Conservation (phyloP, 92 coral and sea anemone species). For the Heteractis magnifica region DNA sequence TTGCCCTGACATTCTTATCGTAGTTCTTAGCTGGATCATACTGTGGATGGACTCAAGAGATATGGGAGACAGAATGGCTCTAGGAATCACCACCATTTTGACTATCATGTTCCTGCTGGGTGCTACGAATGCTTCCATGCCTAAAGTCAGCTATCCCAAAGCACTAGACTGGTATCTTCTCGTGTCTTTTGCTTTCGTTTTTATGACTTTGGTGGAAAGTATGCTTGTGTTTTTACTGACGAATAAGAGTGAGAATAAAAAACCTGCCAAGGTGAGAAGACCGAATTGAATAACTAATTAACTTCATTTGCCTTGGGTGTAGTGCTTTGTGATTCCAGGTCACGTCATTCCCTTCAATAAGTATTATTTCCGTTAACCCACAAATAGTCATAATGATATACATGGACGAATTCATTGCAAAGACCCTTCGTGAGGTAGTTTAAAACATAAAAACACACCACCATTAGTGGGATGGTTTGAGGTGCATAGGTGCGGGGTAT, state of each 20-base stretch:
- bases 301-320: no score
- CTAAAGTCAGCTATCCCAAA: constrained; percentile 72
- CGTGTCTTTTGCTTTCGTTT: constrained; percentile 64
- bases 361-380: no score
- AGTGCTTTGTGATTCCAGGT: no score
- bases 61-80: constrained; percentile 65
- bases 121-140: constrained; percentile 58
- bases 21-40: constrained; percentile 64
- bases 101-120: constrained; percentile 76
- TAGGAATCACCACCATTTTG: constrained; percentile 69
- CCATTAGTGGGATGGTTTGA: no score
- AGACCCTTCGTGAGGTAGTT: no score
- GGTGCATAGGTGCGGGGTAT: no score
- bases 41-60: constrained; percentile 60
- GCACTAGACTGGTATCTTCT: constrained; percentile 71
- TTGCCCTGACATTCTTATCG: constrained; percentile 62
- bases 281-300: no score
- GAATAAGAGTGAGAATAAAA: background rate
- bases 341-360: no score
- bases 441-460: no score
- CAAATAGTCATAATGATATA: no score
- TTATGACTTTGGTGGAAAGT: constrained; percentile 66
- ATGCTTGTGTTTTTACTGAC: constrained; percentile 54
- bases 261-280: background rate
- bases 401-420: no score